Evolutionary conservation across 2,888 invertebrate species (phyloP).

Genomic region (Coelinius sp.): DNA sequence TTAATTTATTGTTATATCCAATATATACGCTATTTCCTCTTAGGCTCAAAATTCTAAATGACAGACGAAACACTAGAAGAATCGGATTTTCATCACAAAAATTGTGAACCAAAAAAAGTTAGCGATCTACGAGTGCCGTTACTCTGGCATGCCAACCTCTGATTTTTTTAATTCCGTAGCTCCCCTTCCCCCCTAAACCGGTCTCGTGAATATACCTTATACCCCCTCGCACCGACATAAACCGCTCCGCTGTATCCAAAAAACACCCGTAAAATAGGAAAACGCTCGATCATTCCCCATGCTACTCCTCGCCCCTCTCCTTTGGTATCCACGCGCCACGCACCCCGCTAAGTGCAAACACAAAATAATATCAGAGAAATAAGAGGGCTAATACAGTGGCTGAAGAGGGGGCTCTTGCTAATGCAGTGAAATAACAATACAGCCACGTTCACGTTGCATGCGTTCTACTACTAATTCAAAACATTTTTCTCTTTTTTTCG

Average conservation of each 20-base stretch:
- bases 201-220: slow-evolving; percentile 20
- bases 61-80: too few species aligned
- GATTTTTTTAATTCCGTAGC: slow-evolving; percentile 18
- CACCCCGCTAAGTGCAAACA: slow-evolving; percentile 49
- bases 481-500: slow-evolving; percentile 51
- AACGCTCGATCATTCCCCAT: slow-evolving; percentile 48
- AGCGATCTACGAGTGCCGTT: slow-evolving; percentile 31
- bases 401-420: slow-evolving; percentile 51
- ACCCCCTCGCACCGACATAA: background rate
- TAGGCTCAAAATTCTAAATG: too few species aligned
- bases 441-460: slow-evolving; percentile 62
- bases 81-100: too few species aligned
- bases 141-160: slow-evolving; percentile 15
- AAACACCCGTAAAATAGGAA: slow-evolving; percentile 44
- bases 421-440: slow-evolving; percentile 67
- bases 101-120: too few species aligned
- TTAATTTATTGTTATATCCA: too few species aligned
- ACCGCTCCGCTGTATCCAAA: slow-evolving; percentile 32
- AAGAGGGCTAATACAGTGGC: slow-evolving; percentile 22
- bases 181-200: slow-evolving; percentile 15
- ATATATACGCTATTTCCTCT: too few species aligned
- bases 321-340: slow-evolving; percentile 43
- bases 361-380: slow-evolving; percentile 33
- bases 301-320: background rate
- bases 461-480: slow-evolving; percentile 67